Percentiles rank a stretch among this genome's conserved stretches.
Conservation (phyloP, 2,113 vertebrate genomes). For the Atherinomorus stipes region DNA sequence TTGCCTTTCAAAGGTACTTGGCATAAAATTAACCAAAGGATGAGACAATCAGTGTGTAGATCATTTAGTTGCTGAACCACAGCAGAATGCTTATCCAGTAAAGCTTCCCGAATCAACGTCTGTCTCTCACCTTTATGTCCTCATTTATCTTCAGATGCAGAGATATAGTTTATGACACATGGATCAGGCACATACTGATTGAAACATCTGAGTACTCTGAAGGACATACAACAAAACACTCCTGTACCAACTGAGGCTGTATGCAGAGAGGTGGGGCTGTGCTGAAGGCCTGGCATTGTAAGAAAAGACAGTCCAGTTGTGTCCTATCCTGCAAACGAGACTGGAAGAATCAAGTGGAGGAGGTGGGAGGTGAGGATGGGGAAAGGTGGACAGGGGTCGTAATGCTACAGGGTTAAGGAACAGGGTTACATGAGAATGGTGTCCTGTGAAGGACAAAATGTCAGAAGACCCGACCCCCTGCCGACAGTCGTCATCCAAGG, state of each 20-base stretch:
- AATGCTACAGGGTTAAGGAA: neutral
- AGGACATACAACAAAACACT: too few relatives aligned
- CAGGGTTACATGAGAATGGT: constrained; percentile 1
- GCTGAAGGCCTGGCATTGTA: too few relatives aligned
- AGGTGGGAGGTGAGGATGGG: neutral
- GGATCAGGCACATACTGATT: too few relatives aligned
- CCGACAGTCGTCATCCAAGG: constrained; percentile 43
- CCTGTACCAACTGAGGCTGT: too few relatives aligned
- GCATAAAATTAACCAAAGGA: neutral
- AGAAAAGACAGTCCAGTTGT: neutral
- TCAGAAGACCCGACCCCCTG: constrained; percentile 51
- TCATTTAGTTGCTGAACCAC: too few relatives aligned
- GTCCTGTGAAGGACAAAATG: constrained; percentile 70
- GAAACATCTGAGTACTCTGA: too few relatives aligned
- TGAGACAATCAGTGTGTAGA: neutral
- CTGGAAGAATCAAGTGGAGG: neutral
- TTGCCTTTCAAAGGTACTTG: neutral
- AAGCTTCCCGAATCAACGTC: too few relatives aligned
- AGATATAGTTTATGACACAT: too few relatives aligned
- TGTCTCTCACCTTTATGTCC: too few relatives aligned
- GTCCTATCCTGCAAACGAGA: constrained; percentile 24
- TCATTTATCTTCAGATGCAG: too few relatives aligned
- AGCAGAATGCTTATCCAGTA: too few relatives aligned
- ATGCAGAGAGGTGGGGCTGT: too few relatives aligned
- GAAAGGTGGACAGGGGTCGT: neutral